These are phyloP conservation scores for Sebastes kiyomatsui DNA, from an alignment of 2,797 vertebrate genomes.

Conservation along the genomic window DNA sequence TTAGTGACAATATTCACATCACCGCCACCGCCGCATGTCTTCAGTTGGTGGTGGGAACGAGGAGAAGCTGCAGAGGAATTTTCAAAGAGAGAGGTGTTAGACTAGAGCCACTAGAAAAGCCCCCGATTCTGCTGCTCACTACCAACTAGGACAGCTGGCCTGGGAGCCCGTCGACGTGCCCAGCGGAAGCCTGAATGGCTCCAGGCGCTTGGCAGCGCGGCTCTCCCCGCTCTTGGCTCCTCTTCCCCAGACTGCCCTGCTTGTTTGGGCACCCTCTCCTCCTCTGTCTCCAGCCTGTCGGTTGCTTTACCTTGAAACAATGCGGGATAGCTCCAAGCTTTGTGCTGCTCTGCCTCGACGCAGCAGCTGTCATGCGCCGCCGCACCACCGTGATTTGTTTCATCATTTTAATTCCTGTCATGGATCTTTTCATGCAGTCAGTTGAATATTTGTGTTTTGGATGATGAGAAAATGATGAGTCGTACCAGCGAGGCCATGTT, in stretches of 20 bases:
- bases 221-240: conserved; percentile 54
- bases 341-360: conserved; percentile 39
- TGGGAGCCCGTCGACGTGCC: conserved; percentile 59
- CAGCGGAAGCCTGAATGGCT: conserved; percentile 60
- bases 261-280: conserved; percentile 55
- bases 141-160: conserved; percentile 76
- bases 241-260: conserved; percentile 57
- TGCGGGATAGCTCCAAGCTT: conserved; percentile 50
- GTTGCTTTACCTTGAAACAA: conserved; percentile 66
- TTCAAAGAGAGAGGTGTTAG: conserved; percentile 44
- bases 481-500: conserved; percentile 45
- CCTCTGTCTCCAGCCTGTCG: conserved; percentile 52
- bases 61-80: conserved; percentile 34
- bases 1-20: conserved; percentile 17
- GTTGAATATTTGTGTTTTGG: conserved; percentile 63
- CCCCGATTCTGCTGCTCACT: conserved; percentile 53
- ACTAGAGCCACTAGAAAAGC: conserved; percentile 52
- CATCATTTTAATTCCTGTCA: conserved; percentile 58
- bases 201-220: conserved; percentile 60
- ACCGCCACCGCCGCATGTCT: background rate
- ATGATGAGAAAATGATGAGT: conserved; percentile 65
- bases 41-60: conserved; percentile 9
- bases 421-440: conserved; percentile 55
- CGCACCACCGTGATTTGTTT: conserved; percentile 51
- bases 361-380: conserved; percentile 59